Evolutionary conservation across 1,140 invertebrate species (phyloP).

Genomic region (Drosophila tani): DNA sequence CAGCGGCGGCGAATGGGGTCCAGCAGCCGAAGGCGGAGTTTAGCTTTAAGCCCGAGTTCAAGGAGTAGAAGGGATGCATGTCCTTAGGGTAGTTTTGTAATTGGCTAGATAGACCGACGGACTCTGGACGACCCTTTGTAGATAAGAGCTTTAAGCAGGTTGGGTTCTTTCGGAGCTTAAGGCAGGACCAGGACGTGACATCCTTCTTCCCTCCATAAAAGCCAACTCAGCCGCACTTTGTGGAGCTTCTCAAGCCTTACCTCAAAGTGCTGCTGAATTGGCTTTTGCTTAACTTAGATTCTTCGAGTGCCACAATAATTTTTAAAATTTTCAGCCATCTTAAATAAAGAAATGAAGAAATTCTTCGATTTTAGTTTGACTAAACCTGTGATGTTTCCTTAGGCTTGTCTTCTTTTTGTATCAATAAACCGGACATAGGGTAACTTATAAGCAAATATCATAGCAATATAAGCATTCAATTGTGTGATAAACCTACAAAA

Average conservation of each 20-base stretch:
- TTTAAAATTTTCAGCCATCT: slow-evolving; percentile 53
- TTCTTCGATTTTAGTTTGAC: slow-evolving; percentile 68
- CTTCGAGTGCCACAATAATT: slow-evolving; percentile 52
- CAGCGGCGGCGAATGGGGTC: slow-evolving; percentile 37
- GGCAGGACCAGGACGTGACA: slow-evolving; percentile 27
- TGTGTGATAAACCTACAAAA: slow-evolving; percentile 43
- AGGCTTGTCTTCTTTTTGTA: slow-evolving; percentile 4
- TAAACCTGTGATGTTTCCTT: slow-evolving; percentile 76
- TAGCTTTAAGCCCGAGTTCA: slow-evolving; percentile 74
- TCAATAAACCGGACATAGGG: slow-evolving; percentile 38
- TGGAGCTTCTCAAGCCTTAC: not conserved
- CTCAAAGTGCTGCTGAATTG: slow-evolving; percentile 70
- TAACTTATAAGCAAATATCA: slow-evolving; percentile 22
- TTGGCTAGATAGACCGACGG: slow-evolving; percentile 46
- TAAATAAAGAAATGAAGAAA: slow-evolving; percentile 40
- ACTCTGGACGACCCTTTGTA: slow-evolving; percentile 34
- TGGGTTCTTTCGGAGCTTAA: slow-evolving; percentile 7
- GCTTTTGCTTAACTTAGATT: slow-evolving; percentile 56
- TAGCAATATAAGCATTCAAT: slow-evolving; percentile 25
- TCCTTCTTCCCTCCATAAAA: slow-evolving; percentile 49
- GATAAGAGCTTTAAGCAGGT: slow-evolving; percentile 43
- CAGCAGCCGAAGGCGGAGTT: slow-evolving; percentile 71
- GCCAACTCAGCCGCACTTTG: slow-evolving; percentile 72
- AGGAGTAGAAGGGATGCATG: slow-evolving; percentile 59
- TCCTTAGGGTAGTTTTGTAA: slow-evolving; percentile 26